These are phyloP conservation scores for Watsonalla binaria DNA, from an alignment of 2,888 invertebrate genomes.

Conservation along the genomic window DNA sequence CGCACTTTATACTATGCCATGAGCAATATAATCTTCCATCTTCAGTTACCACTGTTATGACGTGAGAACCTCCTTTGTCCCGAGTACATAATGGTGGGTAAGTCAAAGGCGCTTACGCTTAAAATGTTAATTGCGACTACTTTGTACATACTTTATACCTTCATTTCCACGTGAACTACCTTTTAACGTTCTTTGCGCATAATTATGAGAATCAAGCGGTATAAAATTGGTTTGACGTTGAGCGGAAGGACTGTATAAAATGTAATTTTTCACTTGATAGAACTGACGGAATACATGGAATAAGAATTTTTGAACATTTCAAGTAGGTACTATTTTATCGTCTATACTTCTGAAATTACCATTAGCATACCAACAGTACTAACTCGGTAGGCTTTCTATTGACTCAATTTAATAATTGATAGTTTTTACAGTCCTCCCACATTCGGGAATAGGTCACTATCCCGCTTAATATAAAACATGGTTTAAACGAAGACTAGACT, in stretches of 20 bases:
- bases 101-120: conserved; percentile 41
- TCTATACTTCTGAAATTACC: too few species aligned
- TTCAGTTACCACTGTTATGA: conserved; percentile 60
- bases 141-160: conserved; percentile 30
- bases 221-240: neutral
- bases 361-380: too few species aligned
- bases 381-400: too few species aligned
- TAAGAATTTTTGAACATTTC: too few species aligned
- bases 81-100: conserved; percentile 49
- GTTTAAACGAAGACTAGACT: too few species aligned
- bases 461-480: too few species aligned
- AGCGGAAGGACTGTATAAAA: neutral
- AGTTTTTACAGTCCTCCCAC: too few species aligned
- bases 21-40: conserved; percentile 26
- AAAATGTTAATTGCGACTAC: conserved; percentile 48
- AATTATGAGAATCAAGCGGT: neutral
- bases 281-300: too few species aligned
- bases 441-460: too few species aligned
- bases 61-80: conserved; percentile 61
- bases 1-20: conserved; percentile 12
- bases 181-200: neutral
- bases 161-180: conserved; percentile 5
- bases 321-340: too few species aligned
- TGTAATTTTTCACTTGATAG: conserved; percentile 2
- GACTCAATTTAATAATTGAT: too few species aligned